These are phyloP conservation scores for Eremophila alpestris DNA, from an alignment of 2,797 vertebrate genomes.

Conservation along the genomic window DNA sequence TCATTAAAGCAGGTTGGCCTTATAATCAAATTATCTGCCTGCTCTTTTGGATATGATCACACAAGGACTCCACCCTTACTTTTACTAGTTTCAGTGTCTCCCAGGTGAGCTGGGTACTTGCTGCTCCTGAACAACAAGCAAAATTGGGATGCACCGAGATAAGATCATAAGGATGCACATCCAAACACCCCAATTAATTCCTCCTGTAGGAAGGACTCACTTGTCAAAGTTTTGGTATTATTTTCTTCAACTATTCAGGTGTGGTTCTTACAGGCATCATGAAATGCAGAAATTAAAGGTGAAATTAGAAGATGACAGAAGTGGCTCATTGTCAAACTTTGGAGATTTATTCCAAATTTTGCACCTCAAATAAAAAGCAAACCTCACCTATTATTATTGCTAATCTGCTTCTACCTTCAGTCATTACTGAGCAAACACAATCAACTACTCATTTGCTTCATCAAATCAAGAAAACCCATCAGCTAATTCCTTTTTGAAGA, in stretches of 20 bases:
- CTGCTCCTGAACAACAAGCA: background rate
- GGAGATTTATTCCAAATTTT: background rate
- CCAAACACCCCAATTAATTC: background rate
- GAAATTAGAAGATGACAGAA: background rate
- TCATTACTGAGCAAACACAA: background rate
- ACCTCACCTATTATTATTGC: background rate
- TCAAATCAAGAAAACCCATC: slow-evolving; percentile 7
- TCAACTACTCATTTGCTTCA: background rate
- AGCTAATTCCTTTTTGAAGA: slow-evolving; percentile 10
- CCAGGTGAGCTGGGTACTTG: background rate
- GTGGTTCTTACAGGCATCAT: background rate
- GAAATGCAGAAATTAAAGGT: background rate
- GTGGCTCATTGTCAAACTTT: background rate
- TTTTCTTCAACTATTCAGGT: background rate
- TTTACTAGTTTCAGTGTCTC: slow-evolving; percentile 28
- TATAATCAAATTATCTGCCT: background rate
- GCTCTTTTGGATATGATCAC: background rate
- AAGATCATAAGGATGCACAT: background rate
- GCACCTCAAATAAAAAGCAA: background rate
- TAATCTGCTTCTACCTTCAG: background rate
- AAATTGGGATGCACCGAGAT: background rate
- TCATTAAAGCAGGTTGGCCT: background rate
- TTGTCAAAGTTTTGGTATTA: background rate
- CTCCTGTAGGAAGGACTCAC: background rate
- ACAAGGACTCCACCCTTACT: slow-evolving; percentile 2